Conservation (phyloP, 2,797 vertebrate species). For the Myripristis jacobus region DNA sequence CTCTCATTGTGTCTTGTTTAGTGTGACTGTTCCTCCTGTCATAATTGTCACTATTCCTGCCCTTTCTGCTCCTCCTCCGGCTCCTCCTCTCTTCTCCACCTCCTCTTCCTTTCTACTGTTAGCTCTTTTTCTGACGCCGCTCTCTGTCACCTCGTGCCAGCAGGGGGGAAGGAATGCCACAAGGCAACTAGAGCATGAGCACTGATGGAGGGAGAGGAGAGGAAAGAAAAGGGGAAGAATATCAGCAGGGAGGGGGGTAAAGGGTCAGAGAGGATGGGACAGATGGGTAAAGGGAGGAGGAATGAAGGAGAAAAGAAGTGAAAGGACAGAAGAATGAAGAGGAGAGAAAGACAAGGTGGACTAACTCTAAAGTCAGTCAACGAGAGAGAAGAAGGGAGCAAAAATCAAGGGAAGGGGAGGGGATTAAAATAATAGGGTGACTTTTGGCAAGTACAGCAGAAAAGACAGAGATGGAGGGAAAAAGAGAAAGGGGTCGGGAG, state of each 20-base stretch:
- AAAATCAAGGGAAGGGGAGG: neutral
- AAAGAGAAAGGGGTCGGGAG: neutral
- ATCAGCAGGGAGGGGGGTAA: neutral
- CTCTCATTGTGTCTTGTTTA: slow-evolving; percentile 32
- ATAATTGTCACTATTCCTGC: too few species aligned
- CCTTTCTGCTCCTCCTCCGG: too few species aligned
- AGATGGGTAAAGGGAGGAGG: neutral
- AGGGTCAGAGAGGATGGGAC: neutral
- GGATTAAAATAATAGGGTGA: neutral
- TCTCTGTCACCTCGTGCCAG: slow-evolving; percentile 38
- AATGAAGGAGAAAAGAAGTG: neutral
- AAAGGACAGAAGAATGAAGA: neutral
- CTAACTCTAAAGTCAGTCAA: too few species aligned
- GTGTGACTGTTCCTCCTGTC: too few species aligned
- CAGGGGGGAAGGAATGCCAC: neutral
- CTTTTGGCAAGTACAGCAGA: neutral
- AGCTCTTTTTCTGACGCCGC: slow-evolving; percentile 14
- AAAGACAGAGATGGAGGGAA: neutral
- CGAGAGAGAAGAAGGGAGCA: neutral
- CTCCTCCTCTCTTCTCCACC: neutral
- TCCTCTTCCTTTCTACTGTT: slow-evolving; percentile 1
- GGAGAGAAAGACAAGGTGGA: neutral
- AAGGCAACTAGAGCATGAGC: neutral
- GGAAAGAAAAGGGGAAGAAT: too few species aligned
- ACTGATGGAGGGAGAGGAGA: slow-evolving; percentile 4